phyloP scores from a whole-genome alignment of 2,797 vertebrate species.

The Etheostoma perlongum region DNA sequence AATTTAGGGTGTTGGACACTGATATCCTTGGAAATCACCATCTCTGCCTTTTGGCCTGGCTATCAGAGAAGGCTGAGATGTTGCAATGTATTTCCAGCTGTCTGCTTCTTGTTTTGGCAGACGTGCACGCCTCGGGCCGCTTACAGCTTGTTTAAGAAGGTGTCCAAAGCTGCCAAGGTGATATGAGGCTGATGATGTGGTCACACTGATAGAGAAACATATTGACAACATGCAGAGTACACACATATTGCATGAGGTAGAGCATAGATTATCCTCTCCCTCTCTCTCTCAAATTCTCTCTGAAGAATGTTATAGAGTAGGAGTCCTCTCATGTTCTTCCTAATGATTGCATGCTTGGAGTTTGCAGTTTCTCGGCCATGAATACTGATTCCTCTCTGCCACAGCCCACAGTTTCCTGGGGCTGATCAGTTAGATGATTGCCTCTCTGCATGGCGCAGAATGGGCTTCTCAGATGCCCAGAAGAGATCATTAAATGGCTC shows the following conservation, averaged over 20 bases:
- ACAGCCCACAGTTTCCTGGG: slow-evolving; percentile 58
- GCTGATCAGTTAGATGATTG: slow-evolving; percentile 77
- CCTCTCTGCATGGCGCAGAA: slow-evolving; percentile 65
- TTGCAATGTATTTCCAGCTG: slow-evolving; percentile 67
- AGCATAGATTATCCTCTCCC: neutral
- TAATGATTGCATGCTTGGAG: slow-evolving; percentile 38
- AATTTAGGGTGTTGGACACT: slow-evolving; percentile 14
- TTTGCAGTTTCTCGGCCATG: slow-evolving; percentile 45
- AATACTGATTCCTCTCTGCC: slow-evolving; percentile 64
- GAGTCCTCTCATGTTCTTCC: slow-evolving; percentile 20
- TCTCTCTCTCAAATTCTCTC: neutral
- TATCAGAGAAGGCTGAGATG: slow-evolving; percentile 53
- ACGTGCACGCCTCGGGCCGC: slow-evolving; percentile 49
- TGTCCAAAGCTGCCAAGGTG: slow-evolving; percentile 64
- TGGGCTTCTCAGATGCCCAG: slow-evolving; percentile 67
- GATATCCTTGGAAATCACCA: slow-evolving; percentile 37
- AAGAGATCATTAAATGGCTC: slow-evolving; percentile 76
- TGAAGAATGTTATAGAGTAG: neutral
- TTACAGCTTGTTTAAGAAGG: slow-evolving; percentile 68
- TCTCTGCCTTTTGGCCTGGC: slow-evolving; percentile 57
- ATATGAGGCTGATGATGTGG: slow-evolving; percentile 41
- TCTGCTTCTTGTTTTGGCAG: slow-evolving; percentile 63
- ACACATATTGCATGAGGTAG: neutral
- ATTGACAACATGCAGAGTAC: neutral
- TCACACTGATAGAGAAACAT: slow-evolving; percentile 9